Evolutionary conservation across 1,140 invertebrate genomes (phyloP), one percentile per base, ranked within the genome.

Genomic region (Helicoverpa armigera): DNA sequence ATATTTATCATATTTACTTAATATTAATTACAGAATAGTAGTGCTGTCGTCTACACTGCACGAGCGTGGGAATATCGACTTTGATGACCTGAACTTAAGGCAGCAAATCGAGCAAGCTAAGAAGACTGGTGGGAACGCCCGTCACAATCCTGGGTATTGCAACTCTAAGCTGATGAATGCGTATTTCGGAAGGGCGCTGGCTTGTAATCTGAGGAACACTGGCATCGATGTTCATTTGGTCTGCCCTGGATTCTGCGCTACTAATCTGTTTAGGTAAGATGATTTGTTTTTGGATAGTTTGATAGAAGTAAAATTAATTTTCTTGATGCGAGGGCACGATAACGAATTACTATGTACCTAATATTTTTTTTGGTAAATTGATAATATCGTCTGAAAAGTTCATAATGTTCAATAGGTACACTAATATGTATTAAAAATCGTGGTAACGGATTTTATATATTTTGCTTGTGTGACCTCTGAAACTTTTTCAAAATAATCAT

Each of bases 231-330:
- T 98, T 3, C 97, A 98, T 88, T 96, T 96, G 53, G 96, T 97
- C 67, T 98, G 98, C 87, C 98, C 98, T 23, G 98, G 98, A 35
- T 98, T 98, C 90, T 97, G 97, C 23, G 97, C 97, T 77, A 98
- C 98, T 1, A 96, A 97, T 82, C 77, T 95, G 35, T 95, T 95
- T 83, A 94, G 94, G 94, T 95, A 84, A 81, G 78, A 14, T 70
- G 1, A 43, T 43, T 43, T 43, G 35, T 35, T 35, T 35, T 35
- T 35, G 4, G 1, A 35, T 35, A 35, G 35, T 35, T 35, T 35
- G 0, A 35, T 35, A 3, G 4, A 2, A 35, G 35, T 35, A 35
- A 35, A 2, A 31, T 31, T 31, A 31, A 31, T 3, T 35, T 35
- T 35, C 35, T 3, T 3, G 3, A 35, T 35, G 35, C n/a, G n/a